Conservation (phyloP, 2,797 vertebrate species). For the Phoxinus dragarum region DNA sequence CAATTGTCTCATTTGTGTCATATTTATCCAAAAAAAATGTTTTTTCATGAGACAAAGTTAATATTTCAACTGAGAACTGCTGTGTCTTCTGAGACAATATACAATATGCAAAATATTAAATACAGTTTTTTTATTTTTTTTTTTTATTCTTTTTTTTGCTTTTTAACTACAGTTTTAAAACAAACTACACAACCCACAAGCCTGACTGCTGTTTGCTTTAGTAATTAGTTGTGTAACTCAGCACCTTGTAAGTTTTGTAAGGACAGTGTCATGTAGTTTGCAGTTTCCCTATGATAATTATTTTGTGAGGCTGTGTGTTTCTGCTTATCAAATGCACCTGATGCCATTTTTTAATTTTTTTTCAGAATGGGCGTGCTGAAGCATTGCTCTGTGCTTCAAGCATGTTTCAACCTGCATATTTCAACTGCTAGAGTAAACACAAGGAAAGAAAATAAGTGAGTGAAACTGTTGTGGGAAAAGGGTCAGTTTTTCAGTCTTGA, state of each 20-base stretch:
- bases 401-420: slow-evolving; percentile 50
- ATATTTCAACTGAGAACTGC: neutral
- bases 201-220: slow-evolving; percentile 32
- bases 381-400: slow-evolving; percentile 14
- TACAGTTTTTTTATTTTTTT: no score
- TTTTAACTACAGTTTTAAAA: neutral
- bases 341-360: neutral
- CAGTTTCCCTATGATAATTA: neutral
- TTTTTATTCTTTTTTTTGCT: no score
- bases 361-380: neutral
- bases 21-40: neutral
- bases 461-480: slow-evolving; percentile 26
- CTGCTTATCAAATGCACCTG: slow-evolving; percentile 34
- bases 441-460: slow-evolving; percentile 25
- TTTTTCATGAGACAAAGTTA: neutral
- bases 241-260: neutral
- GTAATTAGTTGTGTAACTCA: slow-evolving; percentile 8
- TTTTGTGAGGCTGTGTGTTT: neutral
- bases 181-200: neutral
- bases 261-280: neutral
- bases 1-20: neutral
- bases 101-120: slow-evolving; percentile 14
- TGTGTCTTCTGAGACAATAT: neutral
- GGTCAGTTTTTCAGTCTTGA: slow-evolving; percentile 36
- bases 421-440: slow-evolving; percentile 30